phyloP scores from a whole-genome alignment of 2,888 invertebrate genomes.

The Zaprionus lineosus region DNA sequence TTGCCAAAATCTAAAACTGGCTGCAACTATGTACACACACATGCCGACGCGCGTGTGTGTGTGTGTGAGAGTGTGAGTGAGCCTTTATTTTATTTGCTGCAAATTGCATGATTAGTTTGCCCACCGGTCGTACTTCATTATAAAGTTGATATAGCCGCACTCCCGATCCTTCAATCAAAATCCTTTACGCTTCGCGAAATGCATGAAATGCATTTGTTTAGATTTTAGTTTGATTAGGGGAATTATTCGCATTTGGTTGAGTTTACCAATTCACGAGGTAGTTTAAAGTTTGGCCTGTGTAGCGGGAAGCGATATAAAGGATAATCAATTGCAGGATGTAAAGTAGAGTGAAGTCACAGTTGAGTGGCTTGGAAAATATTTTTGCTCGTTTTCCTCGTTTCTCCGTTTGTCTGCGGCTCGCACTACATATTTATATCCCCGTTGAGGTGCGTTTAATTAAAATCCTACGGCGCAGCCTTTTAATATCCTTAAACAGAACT shows the following conservation, averaged over 20 bases:
- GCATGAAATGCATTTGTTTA: slow-evolving; percentile 47
- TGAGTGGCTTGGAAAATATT: neutral
- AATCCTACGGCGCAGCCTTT: slow-evolving; percentile 20
- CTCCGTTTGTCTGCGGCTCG: neutral
- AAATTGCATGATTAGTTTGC: slow-evolving; percentile 60
- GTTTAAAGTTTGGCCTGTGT: slow-evolving; percentile 3
- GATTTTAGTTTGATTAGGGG: slow-evolving; percentile 42
- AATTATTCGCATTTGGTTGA: slow-evolving; percentile 1
- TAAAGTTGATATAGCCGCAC: slow-evolving; percentile 31
- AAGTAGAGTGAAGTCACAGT: no score
- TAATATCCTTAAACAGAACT: slow-evolving; percentile 21
- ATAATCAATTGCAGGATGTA: no score
- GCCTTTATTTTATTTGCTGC: slow-evolving; percentile 45
- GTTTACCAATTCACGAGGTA: neutral
- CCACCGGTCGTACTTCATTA: slow-evolving; percentile 63
- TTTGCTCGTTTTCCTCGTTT: no score
- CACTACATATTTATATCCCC: slow-evolving; percentile 23
- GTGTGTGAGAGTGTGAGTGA: slow-evolving; percentile 1
- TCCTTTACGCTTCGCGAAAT: slow-evolving; percentile 23
- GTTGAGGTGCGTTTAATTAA: slow-evolving; percentile 44
- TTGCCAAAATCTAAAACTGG: slow-evolving; percentile 67
- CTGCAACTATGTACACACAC: slow-evolving; percentile 53
- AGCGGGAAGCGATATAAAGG: no score
- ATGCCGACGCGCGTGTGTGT: neutral
- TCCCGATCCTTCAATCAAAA: slow-evolving; percentile 55